Conservation (phyloP, 2,888 invertebrate species). For the Lepidochrysops patricia region DNA sequence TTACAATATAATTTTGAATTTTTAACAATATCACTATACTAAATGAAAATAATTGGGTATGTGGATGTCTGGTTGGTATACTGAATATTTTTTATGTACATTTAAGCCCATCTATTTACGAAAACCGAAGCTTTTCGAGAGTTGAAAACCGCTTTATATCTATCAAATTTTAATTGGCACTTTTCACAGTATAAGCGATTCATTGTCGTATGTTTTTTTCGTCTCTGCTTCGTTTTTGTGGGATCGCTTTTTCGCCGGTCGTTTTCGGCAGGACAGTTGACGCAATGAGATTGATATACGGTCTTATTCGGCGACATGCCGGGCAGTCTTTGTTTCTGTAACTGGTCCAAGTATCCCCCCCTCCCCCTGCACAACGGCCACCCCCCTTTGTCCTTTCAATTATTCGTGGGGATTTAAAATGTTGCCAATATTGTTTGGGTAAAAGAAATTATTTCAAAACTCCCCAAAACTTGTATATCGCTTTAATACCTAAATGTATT, state of each 20-base stretch:
- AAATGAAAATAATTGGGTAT: neutral
- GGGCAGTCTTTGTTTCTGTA: constrained; percentile 68
- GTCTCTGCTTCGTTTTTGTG: constrained; percentile 47
- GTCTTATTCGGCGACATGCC: constrained; percentile 65
- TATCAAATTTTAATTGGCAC: constrained; percentile 74
- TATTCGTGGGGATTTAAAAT: constrained; percentile 61
- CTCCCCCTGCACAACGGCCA: constrained; percentile 36
- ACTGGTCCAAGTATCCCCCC: constrained; percentile 49
- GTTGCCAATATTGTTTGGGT: too few species aligned
- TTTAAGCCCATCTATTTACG: constrained; percentile 20
- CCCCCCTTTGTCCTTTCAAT: constrained; percentile 54
- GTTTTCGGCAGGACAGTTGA: constrained; percentile 68
- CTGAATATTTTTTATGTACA: neutral
- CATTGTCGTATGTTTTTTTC: constrained; percentile 65
- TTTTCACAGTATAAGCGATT: constrained; percentile 67
- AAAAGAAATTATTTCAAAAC: too few species aligned
- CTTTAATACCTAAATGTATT: too few species aligned
- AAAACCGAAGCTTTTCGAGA: constrained; percentile 19
- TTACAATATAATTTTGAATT: neutral
- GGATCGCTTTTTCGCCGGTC: constrained; percentile 57
- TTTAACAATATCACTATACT: neutral
- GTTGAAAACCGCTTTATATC: constrained; percentile 44
- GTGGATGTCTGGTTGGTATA: neutral
- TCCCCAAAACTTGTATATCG: too few species aligned
- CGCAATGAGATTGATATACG: constrained; percentile 68